A percentile compares a stretch with the other conserved stretches of the same genome.
Conservation (phyloP, 2,888 invertebrate genomes). For the Eretmocerus hayati region DNA sequence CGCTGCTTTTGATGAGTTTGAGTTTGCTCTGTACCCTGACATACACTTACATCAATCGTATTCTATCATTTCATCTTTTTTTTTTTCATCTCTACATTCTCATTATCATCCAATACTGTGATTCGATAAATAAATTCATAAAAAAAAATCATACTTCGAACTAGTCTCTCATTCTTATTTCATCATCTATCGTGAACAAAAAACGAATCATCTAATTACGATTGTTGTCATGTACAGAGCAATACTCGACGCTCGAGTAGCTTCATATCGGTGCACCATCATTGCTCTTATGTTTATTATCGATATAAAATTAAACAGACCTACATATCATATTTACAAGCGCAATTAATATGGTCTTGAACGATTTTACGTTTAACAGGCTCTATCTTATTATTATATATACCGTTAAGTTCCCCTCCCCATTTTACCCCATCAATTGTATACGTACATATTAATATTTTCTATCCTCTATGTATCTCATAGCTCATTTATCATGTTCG, state of each 20-base stretch:
- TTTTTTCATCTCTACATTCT: too few species aligned
- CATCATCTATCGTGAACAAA: too few species aligned
- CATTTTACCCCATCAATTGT: constrained; percentile 4
- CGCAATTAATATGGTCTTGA: constrained; percentile 22
- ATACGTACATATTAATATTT: not conserved
- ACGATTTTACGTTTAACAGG: too few species aligned
- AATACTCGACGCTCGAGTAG: constrained; percentile 39
- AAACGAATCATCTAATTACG: constrained; percentile 29
- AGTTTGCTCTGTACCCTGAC: constrained; percentile 45
- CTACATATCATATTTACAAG: constrained; percentile 20
- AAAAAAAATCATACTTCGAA: too few species aligned
- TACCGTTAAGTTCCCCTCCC: too few species aligned
- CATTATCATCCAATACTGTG: too few species aligned
- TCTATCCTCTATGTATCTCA: constrained; percentile 1
- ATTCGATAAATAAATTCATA: too few species aligned
- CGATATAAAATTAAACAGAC: constrained; percentile 23
- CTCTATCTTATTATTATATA: too few species aligned
- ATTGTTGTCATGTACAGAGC: constrained; percentile 42
- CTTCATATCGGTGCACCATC: constrained; percentile 40
- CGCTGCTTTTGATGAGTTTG: constrained; percentile 32
- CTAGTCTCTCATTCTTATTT: too few species aligned
- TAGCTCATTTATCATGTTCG: constrained; percentile 14
- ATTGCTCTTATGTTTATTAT: constrained; percentile 44
- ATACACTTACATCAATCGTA: too few species aligned
- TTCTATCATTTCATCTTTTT: too few species aligned